Base-by-base conservation (phyloP, 2,797 vertebrate genomes). In the Pangasius krempfi region DNA sequence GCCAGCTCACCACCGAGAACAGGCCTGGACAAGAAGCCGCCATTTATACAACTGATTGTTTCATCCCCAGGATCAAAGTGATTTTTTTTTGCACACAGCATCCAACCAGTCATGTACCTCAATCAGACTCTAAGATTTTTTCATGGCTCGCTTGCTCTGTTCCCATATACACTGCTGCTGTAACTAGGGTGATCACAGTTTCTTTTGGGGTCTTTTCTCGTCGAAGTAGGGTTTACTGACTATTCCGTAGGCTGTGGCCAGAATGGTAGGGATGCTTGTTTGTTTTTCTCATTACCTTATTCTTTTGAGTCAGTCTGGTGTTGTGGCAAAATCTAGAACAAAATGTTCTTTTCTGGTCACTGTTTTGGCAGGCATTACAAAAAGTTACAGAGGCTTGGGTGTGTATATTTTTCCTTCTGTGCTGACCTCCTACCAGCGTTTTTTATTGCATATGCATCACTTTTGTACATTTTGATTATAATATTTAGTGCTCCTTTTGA, bases 11-110 rank as follows among this genome's bases (percentile, higher is more conserved):
- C 58, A 30, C 58, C 44, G 2, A 75, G 12, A 66, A 70, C 92
- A 93, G 91, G 92, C 93, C 92, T 93, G 91, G 93, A 93, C 94
- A 94, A 93, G 92, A 91, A 93, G 87, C 86, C 56, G 89, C 89
- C 90, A 87, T 92, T 86, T 79, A 75, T 90, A 91, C 60, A 89
- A 92, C 60, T 64, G 81, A 83, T 64, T 83, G 81, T 83, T 83
- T 83, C 60, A 10, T 64, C 37, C 64, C 27, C 14, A 3, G 30
- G 30, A 37, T 54, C 54, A 80, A 83, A 83, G 60, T 44, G 40
- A 82, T 82, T 82, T 82, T 82, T n/a, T 81, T 81, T 60, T 58
- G 2, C 25, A 27, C 25, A 4, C 6, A 62, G 37, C 58, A 83
- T 83, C 40, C 81, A 83, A 44, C 58, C 50, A 47, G 81, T 13